Base-by-base conservation (phyloP, 2,797 vertebrate genomes). In the Bovichtus diacanthus region DNA sequence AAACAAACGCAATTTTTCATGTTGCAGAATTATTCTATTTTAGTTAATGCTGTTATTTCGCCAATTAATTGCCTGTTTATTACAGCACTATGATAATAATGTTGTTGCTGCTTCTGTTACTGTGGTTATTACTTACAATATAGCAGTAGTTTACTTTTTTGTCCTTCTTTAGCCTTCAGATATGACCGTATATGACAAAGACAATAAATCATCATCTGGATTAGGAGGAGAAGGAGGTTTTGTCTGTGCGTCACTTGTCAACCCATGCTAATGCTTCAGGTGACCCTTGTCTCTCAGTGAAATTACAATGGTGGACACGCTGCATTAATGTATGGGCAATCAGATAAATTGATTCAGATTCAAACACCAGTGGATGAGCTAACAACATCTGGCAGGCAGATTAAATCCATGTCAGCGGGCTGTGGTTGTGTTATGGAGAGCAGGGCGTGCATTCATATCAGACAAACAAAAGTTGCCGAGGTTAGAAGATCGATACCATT, bases 381-480 rank as follows among this genome's bases (percentile, higher is more conserved):
- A 61, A 49, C 70, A 2, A 86, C 91, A 94, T 90, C 93, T 94
- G 92, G 88, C 80, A 25, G 49, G 67, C 86, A 82, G 88, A 92
- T 94, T 91, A 87, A 75, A 34, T 81, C 54, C 34, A 59, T 78
- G 25, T 80, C 61, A 74, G 34, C 7, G 25, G 36, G 44, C 61
- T 74, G 62, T 55, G 41, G 59, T 53, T 80, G 44, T 56, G 53
- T 60, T 29, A 60, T 15, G 23, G 36, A 72, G 39, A 39, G 29
- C 27, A 56, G 63, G 44, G 65, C 29, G 43, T 25, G 34, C 34
- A 27, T 16, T 25, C 34, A 36, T 66, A 12, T 60, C n/a, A 60
- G 38, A 76, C 29, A 8, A 66, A 64, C 21, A 60, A 43, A 66
- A 29, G 10, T 18, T 15, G 9, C 21, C 1, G 0, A 64, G 7